These are phyloP conservation scores for Helogale parvula DNA, from an alignment of 2,113 vertebrate species.

Conservation along the genomic window DNA sequence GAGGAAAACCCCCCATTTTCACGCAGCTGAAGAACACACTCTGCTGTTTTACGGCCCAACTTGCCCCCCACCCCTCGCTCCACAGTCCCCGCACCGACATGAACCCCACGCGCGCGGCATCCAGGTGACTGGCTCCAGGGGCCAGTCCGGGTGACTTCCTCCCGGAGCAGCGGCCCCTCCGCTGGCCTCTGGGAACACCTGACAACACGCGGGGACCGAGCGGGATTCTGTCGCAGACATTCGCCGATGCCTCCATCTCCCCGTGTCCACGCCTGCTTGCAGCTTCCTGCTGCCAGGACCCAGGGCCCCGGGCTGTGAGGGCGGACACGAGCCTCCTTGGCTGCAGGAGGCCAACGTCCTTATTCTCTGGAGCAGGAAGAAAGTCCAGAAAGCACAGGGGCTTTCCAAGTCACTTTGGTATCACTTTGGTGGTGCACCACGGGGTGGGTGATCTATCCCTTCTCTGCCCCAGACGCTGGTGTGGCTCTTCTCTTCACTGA, in stretches of 20 bases:
- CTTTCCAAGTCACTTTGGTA: background rate
- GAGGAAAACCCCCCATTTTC: slow-evolving; percentile 49
- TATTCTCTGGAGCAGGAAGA: background rate
- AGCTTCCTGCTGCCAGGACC: fast-evolving
- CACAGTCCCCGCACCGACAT: fast-evolving
- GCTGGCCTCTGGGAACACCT: background rate
- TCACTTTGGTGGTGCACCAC: background rate
- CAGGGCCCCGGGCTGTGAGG: fast-evolving
- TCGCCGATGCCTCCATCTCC: fast-evolving
- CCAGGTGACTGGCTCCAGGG: fast-evolving
- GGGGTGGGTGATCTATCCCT: background rate
- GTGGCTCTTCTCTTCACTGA: background rate
- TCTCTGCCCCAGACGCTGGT: background rate
- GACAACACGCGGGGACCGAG: fast-evolving
- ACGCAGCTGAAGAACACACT: slow-evolving; percentile 48
- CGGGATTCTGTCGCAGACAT: fast-evolving
- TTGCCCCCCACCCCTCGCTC: background rate
- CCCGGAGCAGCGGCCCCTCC: fast-evolving
- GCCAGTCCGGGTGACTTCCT: background rate
- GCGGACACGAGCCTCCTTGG: too few relatives aligned
- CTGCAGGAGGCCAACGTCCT: fast-evolving
- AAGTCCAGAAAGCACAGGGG: background rate
- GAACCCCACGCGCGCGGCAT: fast-evolving
- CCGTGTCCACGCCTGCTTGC: fast-evolving
- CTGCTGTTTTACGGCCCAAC: background rate